Base-by-base conservation (phyloP, 2,888 invertebrate species). In the Cryptocheilus praepositus region DNA sequence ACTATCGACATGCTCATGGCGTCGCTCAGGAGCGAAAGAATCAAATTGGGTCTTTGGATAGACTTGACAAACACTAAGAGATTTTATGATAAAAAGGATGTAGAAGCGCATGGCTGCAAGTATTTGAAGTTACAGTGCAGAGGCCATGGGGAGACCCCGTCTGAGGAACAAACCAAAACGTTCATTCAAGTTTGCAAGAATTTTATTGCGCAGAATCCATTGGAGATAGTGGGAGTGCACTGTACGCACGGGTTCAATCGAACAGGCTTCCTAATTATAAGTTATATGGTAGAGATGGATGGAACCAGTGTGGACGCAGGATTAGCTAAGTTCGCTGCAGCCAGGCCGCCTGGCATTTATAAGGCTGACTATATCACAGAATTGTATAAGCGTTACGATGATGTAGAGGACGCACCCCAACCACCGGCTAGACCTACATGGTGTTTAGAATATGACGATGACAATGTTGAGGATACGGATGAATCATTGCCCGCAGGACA, bases 211-310 rank as follows among this genome's bases (percentile, higher is more conserved):
- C 92, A 95, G 73, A 92, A 95, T 83, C 98, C 98, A 0, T 87
- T 95, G 66, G 93, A 96, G 82, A 85, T 90, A 64, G 82, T 90
- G 88, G 95, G 92, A 36, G 94, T 98, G 7, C 98, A 98, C 87
- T 98, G 98, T 85, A 98, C 99, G 0, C 99, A 99, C 89, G 99
- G 99, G 0, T 99, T 99, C 89, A 99, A 99, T 88, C 91, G 99
- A 79, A 98, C 98, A 7, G 99, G 99, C 0, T 99, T 99, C 86
- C 91, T 99, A 5, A 95, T 99, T 59, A 93, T 94, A 25, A 94
- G 97, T 0, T 99, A 95, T 89, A 92, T 99, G 89, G 95, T 98
- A 3, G 95, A 96, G 84, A 93, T 93, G 71, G 90, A 94, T 83
- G 95, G 95, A 79, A 96, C 94, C 89, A 94, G 95, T 82, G 92